Conservation (phyloP, 2,113 vertebrate species). For the Prunella fulvescens region DNA sequence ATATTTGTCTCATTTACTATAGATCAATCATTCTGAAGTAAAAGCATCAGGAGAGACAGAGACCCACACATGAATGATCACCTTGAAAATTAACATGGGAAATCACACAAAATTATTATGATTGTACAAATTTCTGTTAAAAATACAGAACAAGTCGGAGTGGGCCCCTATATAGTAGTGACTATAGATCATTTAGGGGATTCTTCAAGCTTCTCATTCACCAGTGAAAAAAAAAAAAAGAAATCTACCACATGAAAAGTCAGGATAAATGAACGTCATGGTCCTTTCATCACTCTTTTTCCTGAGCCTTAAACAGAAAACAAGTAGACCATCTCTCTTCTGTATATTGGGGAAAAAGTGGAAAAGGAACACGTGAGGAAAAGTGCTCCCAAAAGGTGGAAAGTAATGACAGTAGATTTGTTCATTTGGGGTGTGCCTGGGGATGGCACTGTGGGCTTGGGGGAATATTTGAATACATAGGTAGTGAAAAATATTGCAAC, state of each 20-base stretch:
- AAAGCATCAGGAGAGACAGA: neutral
- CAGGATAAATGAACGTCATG: neutral
- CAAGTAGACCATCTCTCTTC: neutral
- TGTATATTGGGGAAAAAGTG: neutral
- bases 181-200: neutral
- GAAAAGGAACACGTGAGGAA: neutral
- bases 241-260: neutral
- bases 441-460: neutral
- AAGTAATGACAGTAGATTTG: neutral
- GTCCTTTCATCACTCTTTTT: neutral
- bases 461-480: neutral
- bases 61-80: neutral
- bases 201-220: neutral
- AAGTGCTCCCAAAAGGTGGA: neutral
- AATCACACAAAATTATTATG: neutral
- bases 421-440: neutral
- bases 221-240: neutral
- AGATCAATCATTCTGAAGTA: neutral
- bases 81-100: neutral
- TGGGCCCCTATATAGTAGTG: neutral
- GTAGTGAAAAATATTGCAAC: neutral
- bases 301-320: neutral
- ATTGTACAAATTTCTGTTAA: neutral
- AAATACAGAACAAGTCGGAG: fast-evolving
- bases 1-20: neutral